Conservation (phyloP, 2,113 vertebrate genomes). For the Pelodiscus sinensis region DNA sequence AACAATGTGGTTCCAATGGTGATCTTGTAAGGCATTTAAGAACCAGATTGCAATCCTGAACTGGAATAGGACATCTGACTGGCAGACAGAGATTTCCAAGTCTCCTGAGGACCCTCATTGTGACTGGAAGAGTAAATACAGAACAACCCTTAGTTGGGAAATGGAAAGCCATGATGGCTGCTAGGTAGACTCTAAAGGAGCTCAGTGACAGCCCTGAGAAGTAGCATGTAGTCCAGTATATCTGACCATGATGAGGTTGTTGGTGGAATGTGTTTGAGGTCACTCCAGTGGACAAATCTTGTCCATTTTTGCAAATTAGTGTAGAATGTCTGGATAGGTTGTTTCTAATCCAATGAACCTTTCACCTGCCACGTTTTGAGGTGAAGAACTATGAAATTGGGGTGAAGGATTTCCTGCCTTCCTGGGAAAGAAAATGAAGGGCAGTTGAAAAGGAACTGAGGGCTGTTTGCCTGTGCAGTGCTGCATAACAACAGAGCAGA, state of each 20-base stretch:
- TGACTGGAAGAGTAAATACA: background rate
- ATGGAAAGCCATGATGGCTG: background rate
- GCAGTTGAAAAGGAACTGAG: background rate
- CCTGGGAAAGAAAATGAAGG: background rate
- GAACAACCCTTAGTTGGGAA: background rate
- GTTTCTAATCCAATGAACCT: background rate
- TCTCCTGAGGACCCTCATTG: background rate
- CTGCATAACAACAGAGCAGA: background rate
- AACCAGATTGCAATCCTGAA: no score
- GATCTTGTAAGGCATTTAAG: no score
- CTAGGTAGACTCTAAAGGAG: background rate
- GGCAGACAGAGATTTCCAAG: no score
- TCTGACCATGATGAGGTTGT: background rate
- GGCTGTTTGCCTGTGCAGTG: background rate
- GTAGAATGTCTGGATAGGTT: background rate
- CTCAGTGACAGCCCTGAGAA: background rate
- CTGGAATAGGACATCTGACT: no score
- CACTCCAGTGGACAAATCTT: background rate
- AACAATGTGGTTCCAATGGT: no score
- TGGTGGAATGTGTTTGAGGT: background rate
- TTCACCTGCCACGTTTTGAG: background rate
- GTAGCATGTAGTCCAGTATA: background rate
- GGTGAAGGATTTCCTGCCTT: background rate
- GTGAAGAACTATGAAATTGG: background rate
- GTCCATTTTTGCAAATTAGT: background rate